Conservation (phyloP, 2,888 invertebrate species). For the Limenitis camilla region DNA sequence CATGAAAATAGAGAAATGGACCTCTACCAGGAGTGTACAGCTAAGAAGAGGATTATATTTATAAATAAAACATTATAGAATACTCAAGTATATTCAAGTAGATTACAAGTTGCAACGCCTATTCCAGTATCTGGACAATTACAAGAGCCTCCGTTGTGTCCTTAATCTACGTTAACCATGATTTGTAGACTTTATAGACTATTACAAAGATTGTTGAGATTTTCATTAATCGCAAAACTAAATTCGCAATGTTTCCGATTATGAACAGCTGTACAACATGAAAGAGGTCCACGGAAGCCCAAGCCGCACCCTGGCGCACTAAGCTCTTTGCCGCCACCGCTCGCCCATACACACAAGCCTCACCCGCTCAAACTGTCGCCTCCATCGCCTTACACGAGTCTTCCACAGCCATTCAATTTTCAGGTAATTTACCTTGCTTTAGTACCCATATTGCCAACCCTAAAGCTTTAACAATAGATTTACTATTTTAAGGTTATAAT, state of each 20-base stretch:
- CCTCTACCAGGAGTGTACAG: too few relatives aligned
- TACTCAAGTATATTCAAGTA: too few relatives aligned
- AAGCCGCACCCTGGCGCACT: conserved; percentile 79
- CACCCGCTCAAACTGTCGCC: conserved; percentile 62
- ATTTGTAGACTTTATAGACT: too few relatives aligned
- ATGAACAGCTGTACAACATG: conserved; percentile 93
- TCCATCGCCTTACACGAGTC: conserved; percentile 57
- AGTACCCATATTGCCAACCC: neutral
- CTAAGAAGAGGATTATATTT: too few relatives aligned
- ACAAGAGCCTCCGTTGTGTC: too few relatives aligned
- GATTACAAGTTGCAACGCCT: too few relatives aligned
- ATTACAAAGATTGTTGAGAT: too few relatives aligned
- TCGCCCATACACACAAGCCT: conserved; percentile 61
- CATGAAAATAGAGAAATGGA: too few relatives aligned
- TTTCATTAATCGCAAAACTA: neutral
- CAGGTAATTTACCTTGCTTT: conserved; percentile 38
- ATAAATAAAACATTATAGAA: too few relatives aligned
- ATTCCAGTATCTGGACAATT: too few relatives aligned
- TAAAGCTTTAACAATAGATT: neutral
- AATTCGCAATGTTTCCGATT: neutral
- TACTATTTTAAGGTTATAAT: neutral
- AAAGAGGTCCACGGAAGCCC: conserved; percentile 95
- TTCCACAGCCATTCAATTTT: conserved; percentile 59
- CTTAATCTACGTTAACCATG: too few relatives aligned
- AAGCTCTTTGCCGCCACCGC: conserved; percentile 48